Base-by-base conservation (phyloP, 2,888 invertebrate species). In the Drosophila percnosoma region DNA sequence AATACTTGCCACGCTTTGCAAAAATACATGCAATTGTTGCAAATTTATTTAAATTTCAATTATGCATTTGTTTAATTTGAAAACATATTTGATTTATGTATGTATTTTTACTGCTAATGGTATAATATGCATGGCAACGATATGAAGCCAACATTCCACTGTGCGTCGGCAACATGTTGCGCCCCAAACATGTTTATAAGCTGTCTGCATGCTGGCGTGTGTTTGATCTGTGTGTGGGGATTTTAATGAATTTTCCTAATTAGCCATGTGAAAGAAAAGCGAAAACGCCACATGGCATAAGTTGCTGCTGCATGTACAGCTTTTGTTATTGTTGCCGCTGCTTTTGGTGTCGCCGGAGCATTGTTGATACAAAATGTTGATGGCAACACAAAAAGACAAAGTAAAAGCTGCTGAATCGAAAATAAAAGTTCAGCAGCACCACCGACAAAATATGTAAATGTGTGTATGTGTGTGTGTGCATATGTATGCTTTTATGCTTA, bases 221-320 rank as follows among this genome's bases (percentile, higher is more conserved):
- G 21, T 55, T 21, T 38, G 13, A 60, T 31, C 31, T 57, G 18
- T 38, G 31, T 62, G 33, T 62, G 58, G 53, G 75, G 40, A 57
- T 80, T 80, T 78, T 68, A 75, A 78, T 75, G 75, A 80, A 71
- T 75, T 85, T 83, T 87, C 89, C 89, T 89, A 85, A 85, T 85
- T 85, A 84, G 87, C 72, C 70, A 69, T 87, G 83, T 79, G 85
- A 87, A 87, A 83, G 88, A 83, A 83, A 83, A 85, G 83, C 83
- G 88, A 84, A 87, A 83, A 83, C 82, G 84, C 68, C 80, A 83
- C 78, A 68, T 68, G 81, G 64, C 74, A 42, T 64, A 58, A 63
- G 66, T 54, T 49, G 73, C 2, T 45, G 51, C 42, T 53, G 62
- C 54, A 31, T 34, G 15, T n/a, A 31, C 54, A 40, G 27, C 42